Evolutionary conservation across 2,888 invertebrate species (phyloP), one percentile per base, ranked within the genome.

Genomic region (Temnothorax ravouxi): DNA sequence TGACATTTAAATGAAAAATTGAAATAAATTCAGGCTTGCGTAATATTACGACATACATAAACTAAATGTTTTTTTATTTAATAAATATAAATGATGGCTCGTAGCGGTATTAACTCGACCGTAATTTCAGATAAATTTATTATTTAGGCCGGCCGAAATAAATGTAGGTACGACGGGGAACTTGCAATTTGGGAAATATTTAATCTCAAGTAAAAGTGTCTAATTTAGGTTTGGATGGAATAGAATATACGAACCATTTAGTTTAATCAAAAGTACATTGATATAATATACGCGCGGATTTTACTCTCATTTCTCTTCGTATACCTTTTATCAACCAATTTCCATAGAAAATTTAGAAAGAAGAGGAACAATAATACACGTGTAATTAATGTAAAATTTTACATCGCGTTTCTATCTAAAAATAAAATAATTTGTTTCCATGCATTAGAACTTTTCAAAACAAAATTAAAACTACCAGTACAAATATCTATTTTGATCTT

Each of bases 371-470:
- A 25, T 44, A n/a, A 56, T 13, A 11, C 47, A 11, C 3, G 3
- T 13, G 1, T 50, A 50, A 69, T 52, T 52, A 29, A 59, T 25
- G 11, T 21, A 11, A 59, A 56, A 44, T 54, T 59, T 29, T 59
- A 3, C 9, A 38, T 52, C 21, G 13, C 15, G 9, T 52, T 6
- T 29, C 18, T 38, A 15, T 54, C 15, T 71, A 2, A 34, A n/a
- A 3, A 69, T 69, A 18, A 69, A n/a, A 18, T 69, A 38, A 74
- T 59, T 74, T 6, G 4, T 15, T 41, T 72, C 3, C 44, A 41
- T n/a, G n/a, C n/a, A n/a, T 47, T 72, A 18, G 9, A 75, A 75
- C n/a, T 34, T 47, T 5, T 3, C 8, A n/a, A 61, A 74, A 25
- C 3, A 59, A 61, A 74, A 29, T 74, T 44, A 44, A 61, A 44